A percentile compares a stretch with the other conserved stretches of the same genome.
Evolutionary conservation across 2,888 invertebrate genomes (phyloP).

Genomic region (Drosophila mimica): DNA sequence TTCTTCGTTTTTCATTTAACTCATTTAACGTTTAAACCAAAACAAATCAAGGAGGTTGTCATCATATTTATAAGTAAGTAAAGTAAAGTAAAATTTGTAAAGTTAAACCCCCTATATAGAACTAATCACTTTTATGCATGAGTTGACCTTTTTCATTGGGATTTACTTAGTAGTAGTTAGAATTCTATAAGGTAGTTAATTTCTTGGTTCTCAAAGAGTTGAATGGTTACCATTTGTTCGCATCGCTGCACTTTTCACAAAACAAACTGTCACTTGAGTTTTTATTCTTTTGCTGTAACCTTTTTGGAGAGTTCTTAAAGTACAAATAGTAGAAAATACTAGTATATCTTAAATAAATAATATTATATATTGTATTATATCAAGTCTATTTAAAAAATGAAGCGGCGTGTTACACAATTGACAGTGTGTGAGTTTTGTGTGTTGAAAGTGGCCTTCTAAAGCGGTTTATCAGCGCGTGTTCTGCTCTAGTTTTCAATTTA

Average conservation of each 20-base stretch:
- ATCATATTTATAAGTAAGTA: constrained; percentile 32
- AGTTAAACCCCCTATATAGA: constrained; percentile 38
- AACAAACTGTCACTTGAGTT: constrained; percentile 67
- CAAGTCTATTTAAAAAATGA: constrained; percentile 44
- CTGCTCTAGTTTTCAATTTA: constrained; percentile 43
- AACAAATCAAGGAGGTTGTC: constrained; percentile 64
- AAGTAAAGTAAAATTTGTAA: constrained; percentile 41
- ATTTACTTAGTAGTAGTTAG: constrained; percentile 27
- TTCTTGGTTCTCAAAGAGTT: constrained; percentile 80
- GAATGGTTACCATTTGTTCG: constrained; percentile 50
- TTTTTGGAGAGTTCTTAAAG: constrained; percentile 49
- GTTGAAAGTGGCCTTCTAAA: constrained; percentile 52
- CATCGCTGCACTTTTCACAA: constrained; percentile 68
- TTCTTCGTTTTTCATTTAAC: constrained; percentile 6
- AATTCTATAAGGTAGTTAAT: constrained; percentile 19
- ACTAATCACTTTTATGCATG: constrained; percentile 80
- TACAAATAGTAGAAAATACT: constrained; percentile 51
- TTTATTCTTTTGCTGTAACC: constrained; percentile 59
- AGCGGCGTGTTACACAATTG: constrained; percentile 62
- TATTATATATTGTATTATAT: constrained; percentile 29
- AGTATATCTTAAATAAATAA: constrained; percentile 51
- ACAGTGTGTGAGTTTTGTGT: constrained; percentile 41
- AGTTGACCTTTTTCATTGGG: constrained; percentile 66
- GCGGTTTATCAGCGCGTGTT: constrained; percentile 59
- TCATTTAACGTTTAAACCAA: constrained; percentile 44